Evolutionary conservation across 2,797 vertebrate species (phyloP), one percentile per base, ranked within the genome.

Genomic region (Sparidentex hasta): DNA sequence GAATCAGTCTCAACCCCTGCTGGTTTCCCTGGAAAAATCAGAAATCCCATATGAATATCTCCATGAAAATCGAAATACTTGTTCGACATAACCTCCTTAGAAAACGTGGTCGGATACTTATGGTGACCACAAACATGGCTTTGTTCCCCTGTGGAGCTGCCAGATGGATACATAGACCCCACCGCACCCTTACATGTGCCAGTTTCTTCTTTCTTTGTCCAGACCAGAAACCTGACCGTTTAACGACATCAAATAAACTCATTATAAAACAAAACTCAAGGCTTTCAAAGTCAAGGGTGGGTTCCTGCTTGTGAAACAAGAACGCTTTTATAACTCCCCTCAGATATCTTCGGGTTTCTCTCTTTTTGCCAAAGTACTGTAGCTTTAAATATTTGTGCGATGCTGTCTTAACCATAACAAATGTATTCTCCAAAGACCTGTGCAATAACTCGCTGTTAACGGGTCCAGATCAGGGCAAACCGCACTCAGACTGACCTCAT

Each of bases 321-420:
- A 79, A 81, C 47, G 9, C 83, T 87, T 57, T 84, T 79, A 76
- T 61, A 73, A 76, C 71, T 88, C 80, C 87, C 88, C 77, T 74
- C 72, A 68, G 84, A 87, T 85, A 81, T 66, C 72, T 65, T 71
- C 11, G 7, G 47, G 56, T 76, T 78, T 66, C 25, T 63, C 27
- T 46, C 29, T 21, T 66, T 38, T 75, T 72, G 71, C 76, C 85
- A 86, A 89, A 83, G 66, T 48, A 48, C 71, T 83, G 59, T 65
- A 71, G 82, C 88, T 88, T 89, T 89, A 87, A 90, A 90, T 87
- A 90, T 90, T 90, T 90, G 78, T 64, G 44, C 6, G 71, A 91
- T 82, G 75, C 65, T 70, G 84, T 86, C 85, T 83, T 65, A 51
- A 80, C 73, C 81, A 85, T 78, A 86, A 92, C 90, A 87, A 90